These are phyloP conservation scores for Gnatocerus cornutus DNA, from an alignment of 2,888 invertebrate species.

Conservation along the genomic window DNA sequence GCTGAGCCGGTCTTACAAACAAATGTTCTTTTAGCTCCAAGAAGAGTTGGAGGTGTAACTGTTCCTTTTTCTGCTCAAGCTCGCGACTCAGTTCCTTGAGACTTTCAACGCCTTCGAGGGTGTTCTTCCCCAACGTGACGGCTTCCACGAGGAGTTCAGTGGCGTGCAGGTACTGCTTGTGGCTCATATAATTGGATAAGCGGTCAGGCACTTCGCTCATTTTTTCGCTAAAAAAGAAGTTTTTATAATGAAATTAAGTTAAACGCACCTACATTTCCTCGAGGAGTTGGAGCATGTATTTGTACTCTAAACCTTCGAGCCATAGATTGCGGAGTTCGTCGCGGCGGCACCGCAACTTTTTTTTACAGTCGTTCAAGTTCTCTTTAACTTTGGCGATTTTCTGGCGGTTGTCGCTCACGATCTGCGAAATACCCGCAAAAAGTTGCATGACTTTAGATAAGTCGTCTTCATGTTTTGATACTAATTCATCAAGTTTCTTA, in stretches of 20 bases:
- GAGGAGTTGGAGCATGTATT: conserved; percentile 89
- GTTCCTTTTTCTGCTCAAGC: conserved; percentile 80
- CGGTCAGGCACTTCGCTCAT: conserved; percentile 83
- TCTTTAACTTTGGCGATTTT: conserved; percentile 86
- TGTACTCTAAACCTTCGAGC: conserved; percentile 97
- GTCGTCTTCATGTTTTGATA: conserved; percentile 90
- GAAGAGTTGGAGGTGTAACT: conserved; percentile 79
- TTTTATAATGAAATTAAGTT: conserved; percentile 16
- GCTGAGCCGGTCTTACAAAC: conserved; percentile 73
- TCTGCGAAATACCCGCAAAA: conserved; percentile 84
- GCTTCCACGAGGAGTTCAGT: conserved; percentile 87
- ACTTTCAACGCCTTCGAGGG: conserved; percentile 87
- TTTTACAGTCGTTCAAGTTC: conserved; percentile 87
- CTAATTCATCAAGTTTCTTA: conserved; percentile 88
- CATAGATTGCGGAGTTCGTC: conserved; percentile 95
- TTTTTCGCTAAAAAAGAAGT: conserved; percentile 77
- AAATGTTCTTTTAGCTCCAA: conserved; percentile 83
- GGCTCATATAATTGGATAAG: conserved; percentile 77
- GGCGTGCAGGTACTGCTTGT: conserved; percentile 89
- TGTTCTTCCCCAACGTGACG: conserved; percentile 79
- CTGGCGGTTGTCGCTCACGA: conserved; percentile 84
- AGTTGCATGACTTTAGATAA: conserved; percentile 85
- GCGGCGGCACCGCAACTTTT: conserved; percentile 88
- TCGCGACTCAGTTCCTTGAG: conserved; percentile 86
- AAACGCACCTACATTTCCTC: conserved; percentile 90